A percentile compares a stretch with the other conserved stretches of the same genome.
These are phyloP conservation scores for Eristalis arbustorum DNA, from an alignment of 2,888 invertebrate genomes.

Conservation along the genomic window DNA sequence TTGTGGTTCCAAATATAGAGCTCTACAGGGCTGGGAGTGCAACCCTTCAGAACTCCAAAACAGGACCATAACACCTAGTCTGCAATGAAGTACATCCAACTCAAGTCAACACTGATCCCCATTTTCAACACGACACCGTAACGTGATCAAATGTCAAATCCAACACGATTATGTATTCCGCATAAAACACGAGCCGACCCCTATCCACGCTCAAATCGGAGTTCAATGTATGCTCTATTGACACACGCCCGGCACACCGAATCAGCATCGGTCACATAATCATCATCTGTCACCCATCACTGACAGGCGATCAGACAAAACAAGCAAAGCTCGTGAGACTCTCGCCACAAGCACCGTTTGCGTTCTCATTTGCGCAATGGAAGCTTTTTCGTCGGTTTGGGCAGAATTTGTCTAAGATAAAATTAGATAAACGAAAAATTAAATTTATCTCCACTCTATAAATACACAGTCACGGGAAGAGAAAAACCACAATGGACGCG, in stretches of 20 bases:
- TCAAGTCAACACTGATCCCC: not conserved
- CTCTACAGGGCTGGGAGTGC: too few species aligned
- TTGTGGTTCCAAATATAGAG: too few species aligned
- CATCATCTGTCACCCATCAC: not conserved
- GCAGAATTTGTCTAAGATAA: slow-evolving; percentile 2
- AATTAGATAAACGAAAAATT: slow-evolving; percentile 1
- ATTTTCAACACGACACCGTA: not conserved
- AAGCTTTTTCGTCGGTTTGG: not conserved
- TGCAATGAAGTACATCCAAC: too few species aligned
- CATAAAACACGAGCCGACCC: not conserved
- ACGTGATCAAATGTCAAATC: not conserved
- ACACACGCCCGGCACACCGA: not conserved
- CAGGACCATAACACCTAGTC: too few species aligned
- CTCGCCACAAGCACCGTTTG: too few species aligned
- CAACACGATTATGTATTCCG: not conserved
- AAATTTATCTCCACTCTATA: slow-evolving; percentile 29
- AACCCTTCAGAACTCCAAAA: too few species aligned
- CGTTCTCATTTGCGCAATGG: not conserved
- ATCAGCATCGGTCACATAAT: not conserved
- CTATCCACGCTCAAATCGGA: not conserved
- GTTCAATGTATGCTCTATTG: not conserved
- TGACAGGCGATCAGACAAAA: not conserved
- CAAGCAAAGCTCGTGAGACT: not conserved
- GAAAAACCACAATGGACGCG: slow-evolving; percentile 19
- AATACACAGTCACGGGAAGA: slow-evolving; percentile 21